These are phyloP conservation scores for Ataeniobius toweri DNA, from an alignment of 2,797 vertebrate genomes.

Conservation along the genomic window DNA sequence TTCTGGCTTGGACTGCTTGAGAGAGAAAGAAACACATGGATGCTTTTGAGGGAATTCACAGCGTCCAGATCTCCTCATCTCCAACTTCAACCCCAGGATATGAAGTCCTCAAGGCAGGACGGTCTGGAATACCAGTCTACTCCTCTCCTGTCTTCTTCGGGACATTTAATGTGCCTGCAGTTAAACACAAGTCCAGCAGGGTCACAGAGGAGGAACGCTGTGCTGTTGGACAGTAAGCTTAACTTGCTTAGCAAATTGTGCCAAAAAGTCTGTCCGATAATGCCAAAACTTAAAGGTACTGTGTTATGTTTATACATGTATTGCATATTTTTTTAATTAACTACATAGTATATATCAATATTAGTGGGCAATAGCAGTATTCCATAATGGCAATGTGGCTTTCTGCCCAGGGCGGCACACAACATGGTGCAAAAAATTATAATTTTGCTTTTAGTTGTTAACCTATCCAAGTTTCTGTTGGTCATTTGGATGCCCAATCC, in stretches of 20 bases:
- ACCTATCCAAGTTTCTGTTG: not conserved
- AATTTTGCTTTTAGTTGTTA: not conserved
- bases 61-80: constrained; percentile 76
- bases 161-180: constrained; percentile 37
- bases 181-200: constrained; percentile 41
- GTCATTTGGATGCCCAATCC: not conserved
- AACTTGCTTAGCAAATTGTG: not conserved
- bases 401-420: not conserved
- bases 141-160: constrained; percentile 76
- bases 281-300: not conserved
- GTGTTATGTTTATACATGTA: too few species aligned
- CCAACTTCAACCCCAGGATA: constrained; percentile 70
- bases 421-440: not conserved
- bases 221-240: constrained; percentile 74
- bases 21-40: constrained; percentile 70
- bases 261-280: not conserved
- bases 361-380: not conserved
- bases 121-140: constrained; percentile 75
- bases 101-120: constrained; percentile 70
- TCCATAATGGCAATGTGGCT: not conserved
- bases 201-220: constrained; percentile 60
- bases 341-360: too few species aligned
- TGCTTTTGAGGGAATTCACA: constrained; percentile 81
- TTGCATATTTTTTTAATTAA: not conserved
- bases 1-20: constrained; percentile 21